A percentile compares a stretch with the other conserved stretches of the same genome.
phyloP scores from a whole-genome alignment of 2,113 vertebrate genomes.

The Bufo gargarizans region DNA sequence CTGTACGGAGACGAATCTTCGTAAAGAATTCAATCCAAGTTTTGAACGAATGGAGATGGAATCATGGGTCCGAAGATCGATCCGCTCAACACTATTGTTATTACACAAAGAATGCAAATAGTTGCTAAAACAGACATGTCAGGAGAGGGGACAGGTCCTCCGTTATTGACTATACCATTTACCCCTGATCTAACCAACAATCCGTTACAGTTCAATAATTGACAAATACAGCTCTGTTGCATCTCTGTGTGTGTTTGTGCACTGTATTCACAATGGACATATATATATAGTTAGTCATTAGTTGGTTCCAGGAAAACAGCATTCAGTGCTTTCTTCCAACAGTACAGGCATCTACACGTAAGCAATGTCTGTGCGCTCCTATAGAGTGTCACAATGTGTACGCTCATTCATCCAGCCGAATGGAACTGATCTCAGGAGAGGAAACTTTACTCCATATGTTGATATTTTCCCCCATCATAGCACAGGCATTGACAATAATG shows the following conservation, averaged over 20 bases:
- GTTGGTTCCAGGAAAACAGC: neutral
- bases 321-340: neutral
- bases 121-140: too few species aligned
- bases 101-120: too few species aligned
- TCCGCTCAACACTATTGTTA: too few species aligned
- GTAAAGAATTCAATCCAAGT: too few species aligned
- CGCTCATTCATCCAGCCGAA: neutral
- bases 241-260: neutral
- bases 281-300: neutral
- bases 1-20: too few species aligned
- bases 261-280: neutral
- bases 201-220: too few species aligned
- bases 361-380: neutral
- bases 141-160: too few species aligned
- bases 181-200: too few species aligned
- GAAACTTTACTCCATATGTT: slow-evolving; percentile 3
- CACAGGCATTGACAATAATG: slow-evolving; percentile 1
- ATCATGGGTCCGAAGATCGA: too few species aligned
- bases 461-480: neutral
- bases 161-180: too few species aligned
- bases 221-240: too few species aligned
- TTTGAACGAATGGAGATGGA: too few species aligned
- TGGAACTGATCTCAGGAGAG: neutral
- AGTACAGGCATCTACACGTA: neutral
- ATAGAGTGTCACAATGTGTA: neutral